A percentile compares a stretch with the other conserved stretches of the same genome.
Conservation (phyloP, 2,888 invertebrate species). For the Leuctra nigra region DNA sequence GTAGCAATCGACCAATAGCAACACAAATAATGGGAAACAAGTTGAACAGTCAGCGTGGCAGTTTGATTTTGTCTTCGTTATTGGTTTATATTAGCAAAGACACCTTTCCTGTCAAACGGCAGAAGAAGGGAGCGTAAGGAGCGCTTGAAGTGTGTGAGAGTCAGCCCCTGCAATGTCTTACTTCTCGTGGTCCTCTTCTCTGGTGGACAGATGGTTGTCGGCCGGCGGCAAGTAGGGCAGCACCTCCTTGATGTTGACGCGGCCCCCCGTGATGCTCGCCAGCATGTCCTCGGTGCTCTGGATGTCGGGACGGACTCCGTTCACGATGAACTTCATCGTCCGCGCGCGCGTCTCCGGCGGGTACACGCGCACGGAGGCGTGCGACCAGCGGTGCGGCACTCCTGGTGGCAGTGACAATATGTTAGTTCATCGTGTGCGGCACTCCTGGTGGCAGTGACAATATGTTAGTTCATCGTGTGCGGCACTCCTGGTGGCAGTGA, state of each 20-base stretch:
- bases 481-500: no score
- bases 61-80: no score
- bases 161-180: constrained; percentile 3
- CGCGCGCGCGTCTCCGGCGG: constrained; percentile 69
- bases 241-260: constrained; percentile 67
- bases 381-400: constrained; percentile 66
- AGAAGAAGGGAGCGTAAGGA: no score
- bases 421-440: not conserved
- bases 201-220: constrained; percentile 34
- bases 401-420: constrained; percentile 39
- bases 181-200: constrained; percentile 18
- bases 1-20: no score
- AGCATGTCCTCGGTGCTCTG: constrained; percentile 67
- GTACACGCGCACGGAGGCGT: constrained; percentile 67
- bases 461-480: no score
- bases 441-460: no score
- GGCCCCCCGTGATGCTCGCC: constrained; percentile 70
- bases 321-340: constrained; percentile 75
- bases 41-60: no score
- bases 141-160: no score
- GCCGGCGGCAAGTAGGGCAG: constrained; percentile 52
- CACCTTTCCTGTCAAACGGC: no score
- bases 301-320: constrained; percentile 67
- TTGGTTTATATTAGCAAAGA: no score
- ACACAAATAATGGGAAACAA: no score